Evolutionary conservation across 1,140 invertebrate species (phyloP).

Genomic region (Littorina saxatilis): DNA sequence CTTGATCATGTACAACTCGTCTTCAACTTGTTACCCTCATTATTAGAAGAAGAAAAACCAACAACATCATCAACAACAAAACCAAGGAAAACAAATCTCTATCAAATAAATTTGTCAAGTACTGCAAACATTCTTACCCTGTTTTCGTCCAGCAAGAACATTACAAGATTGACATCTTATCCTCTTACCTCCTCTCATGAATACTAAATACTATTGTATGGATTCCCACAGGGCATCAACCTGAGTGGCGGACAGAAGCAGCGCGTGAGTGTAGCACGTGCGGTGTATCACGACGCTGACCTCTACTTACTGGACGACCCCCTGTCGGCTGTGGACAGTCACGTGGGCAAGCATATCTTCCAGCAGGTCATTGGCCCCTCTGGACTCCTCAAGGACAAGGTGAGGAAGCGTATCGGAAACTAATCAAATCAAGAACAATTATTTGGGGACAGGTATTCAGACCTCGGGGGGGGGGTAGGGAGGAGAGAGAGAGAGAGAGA

Average conservation of each 20-base stretch:
- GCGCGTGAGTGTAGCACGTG: slow-evolving; percentile 73
- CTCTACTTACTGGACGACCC: slow-evolving; percentile 83
- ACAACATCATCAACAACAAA: too few relatives aligned
- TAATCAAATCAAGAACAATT: neutral
- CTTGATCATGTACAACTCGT: too few relatives aligned
- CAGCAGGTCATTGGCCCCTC: slow-evolving; percentile 71
- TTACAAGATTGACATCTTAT: neutral
- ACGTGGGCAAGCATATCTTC: slow-evolving; percentile 71
- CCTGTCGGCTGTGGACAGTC: slow-evolving; percentile 75
- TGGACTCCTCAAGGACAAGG: slow-evolving; percentile 78
- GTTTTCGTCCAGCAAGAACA: neutral
- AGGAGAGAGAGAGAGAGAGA: slow-evolving; percentile 5
- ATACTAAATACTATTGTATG: too few relatives aligned
- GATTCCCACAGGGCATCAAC: slow-evolving; percentile 59
- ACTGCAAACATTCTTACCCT: too few relatives aligned
- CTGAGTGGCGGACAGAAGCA: slow-evolving; percentile 77
- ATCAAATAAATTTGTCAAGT: neutral
- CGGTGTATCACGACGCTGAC: slow-evolving; percentile 78
- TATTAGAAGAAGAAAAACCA: too few relatives aligned
- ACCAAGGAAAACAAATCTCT: too few relatives aligned
- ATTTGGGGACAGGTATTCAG: too few relatives aligned
- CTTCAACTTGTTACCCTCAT: too few relatives aligned
- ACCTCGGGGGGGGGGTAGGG: too few relatives aligned
- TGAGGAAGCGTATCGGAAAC: neutral
- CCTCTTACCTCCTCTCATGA: too few relatives aligned